Evolutionary conservation across 1,140 invertebrate genomes (phyloP), one percentile per base, ranked within the genome.

Genomic region (Leptinotarsa texana): DNA sequence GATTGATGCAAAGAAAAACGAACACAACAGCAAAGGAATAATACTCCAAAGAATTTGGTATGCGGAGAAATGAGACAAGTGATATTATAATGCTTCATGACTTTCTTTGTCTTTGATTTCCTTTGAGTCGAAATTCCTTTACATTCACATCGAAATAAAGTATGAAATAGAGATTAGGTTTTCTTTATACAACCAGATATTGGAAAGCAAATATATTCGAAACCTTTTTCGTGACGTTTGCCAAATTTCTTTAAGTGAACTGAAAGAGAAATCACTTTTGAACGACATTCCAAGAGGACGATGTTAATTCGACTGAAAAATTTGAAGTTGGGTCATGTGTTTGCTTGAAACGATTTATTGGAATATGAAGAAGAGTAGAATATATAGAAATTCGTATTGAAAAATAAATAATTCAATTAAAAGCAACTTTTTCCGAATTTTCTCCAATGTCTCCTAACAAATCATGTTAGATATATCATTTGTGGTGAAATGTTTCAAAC

Each of bases 121-220:
- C 51, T 57, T 57, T 57, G 51, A 57, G n/a, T 57, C 51, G 17
- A 13, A 57, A 42, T 57, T 57, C n/a, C 51, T 57, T 57, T 57
- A 57, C 3, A 17, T 57, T 57, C 33, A 17, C n/a, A 57, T 17
- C 51, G 51, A 18, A 57, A 57, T 57, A 57, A 57, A 57, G 51
- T 57, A 57, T 13, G 3, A 0, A 57, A 57, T 57, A 57, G 15
- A 18, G 13, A 15, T 57, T 5, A 57, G 17, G 51, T 5, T 57
- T 57, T 0, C 17, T 57, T 18, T 15, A 57, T 18, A 57, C 6
- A 18, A 6, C 15, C 51, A 57, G 51, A 57, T 57, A 57, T 57
- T 57, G 15, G 15, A 18, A 57, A 17, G 15, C 51, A 18, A n/a
- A 57, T 17, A 18, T 3, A 57, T 57, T 57, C n/a, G 15, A 57